Base-by-base conservation (phyloP, 1,140 invertebrate genomes). In the Dryas iulia region DNA sequence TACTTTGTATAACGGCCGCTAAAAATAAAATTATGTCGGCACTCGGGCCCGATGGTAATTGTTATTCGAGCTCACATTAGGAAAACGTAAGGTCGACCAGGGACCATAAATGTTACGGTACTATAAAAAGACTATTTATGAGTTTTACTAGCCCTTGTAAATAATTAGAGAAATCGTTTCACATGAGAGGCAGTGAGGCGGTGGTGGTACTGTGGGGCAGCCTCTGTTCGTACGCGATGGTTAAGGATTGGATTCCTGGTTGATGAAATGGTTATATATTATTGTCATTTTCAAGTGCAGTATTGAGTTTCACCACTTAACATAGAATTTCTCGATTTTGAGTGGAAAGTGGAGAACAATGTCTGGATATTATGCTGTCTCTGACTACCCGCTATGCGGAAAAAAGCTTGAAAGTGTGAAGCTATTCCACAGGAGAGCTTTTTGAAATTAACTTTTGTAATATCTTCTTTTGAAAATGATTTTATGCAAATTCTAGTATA, bases 51-150 rank as follows among this genome's bases (percentile, higher is more conserved):
- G 31, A 62, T 69, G 66, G 66, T 58, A 54, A 62, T 69, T 69
- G 66, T 69, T 69, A 62, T 58, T 54, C 53, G 59, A 54, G 66
- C 33, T 61, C 66, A 54, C 66, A 69, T 69, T 69, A 69, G 66
- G 66, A 60, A 61, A 62, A 58, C 25, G 66, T 57, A 62, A 60
- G 66, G 66, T 56, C 66, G 66, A 69, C 59, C 28, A 25, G 59
- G 59, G 59, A 11, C 59, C 33, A 31, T 69, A 58, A 69, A 68
- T 58, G 66, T 62, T 57, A 62, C 47, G 39, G 66, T 56, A 54
- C 47, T 69, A 25, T 69, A 58, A 58, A 69, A 62, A 62, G 21
- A 60, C 21, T 18, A 60, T 69, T 54, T 69, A 69, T 57, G 59
- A 35, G 56, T 52, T 52, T 68, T 24, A 47, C 47, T 61, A 52